Percentiles rank a stretch among this genome's conserved stretches.
Evolutionary conservation across 2,113 vertebrate genomes (phyloP).

Genomic region (Poeciliopsis occidentalis): DNA sequence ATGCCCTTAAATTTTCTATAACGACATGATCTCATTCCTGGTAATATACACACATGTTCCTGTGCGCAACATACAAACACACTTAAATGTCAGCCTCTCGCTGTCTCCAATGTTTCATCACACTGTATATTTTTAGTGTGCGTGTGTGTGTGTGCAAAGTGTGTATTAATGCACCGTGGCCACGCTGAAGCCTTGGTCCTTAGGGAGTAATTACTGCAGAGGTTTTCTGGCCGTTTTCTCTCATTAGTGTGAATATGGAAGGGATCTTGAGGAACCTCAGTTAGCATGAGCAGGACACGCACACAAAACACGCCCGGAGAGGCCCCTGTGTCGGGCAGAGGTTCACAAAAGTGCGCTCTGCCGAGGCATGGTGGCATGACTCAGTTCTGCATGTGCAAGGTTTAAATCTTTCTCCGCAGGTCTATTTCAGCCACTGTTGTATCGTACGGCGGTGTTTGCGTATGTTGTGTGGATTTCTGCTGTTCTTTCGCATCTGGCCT

Average conservation of each 20-base stretch:
- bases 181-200: constrained; percentile 58
- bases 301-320: constrained; percentile 3
- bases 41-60: constrained; percentile 29
- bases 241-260: constrained; percentile 73
- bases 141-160: constrained; percentile 8
- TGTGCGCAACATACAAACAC: constrained; percentile 58
- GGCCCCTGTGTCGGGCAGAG: constrained; percentile 26
- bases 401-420: constrained; percentile 51
- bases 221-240: constrained; percentile 68
- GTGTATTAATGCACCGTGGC: constrained; percentile 49
- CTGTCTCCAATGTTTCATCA: constrained; percentile 39
- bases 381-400: constrained; percentile 46
- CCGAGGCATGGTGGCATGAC: constrained; percentile 38
- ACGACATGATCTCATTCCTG: constrained; percentile 37
- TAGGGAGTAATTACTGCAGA: constrained; percentile 74
- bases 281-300: constrained; percentile 19
- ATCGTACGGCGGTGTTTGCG: constrained; percentile 45
- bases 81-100: constrained; percentile 68
- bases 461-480: constrained; percentile 66
- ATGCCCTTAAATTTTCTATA: constrained; percentile 38
- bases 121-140: constrained; percentile 17
- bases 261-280: constrained; percentile 38
- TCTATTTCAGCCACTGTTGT: constrained; percentile 64
- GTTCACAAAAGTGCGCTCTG: constrained; percentile 30
- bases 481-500: constrained; percentile 61